A percentile compares a stretch with the other conserved stretches of the same genome.
These are phyloP conservation scores for Zygothrica quintamaculata DNA, from an alignment of 2,888 invertebrate species.

Conservation along the genomic window DNA sequence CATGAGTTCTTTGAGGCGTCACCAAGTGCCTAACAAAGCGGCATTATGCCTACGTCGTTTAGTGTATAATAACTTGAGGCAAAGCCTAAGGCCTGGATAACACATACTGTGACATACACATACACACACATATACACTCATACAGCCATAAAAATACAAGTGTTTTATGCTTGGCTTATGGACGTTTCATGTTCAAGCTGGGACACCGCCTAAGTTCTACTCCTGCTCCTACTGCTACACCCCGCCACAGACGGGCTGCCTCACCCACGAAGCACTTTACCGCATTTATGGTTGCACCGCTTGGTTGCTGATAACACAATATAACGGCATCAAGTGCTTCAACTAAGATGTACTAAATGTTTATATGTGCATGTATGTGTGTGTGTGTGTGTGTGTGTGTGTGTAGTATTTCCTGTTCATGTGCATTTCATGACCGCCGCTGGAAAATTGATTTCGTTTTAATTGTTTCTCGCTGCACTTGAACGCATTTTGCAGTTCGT, in stretches of 20 bases:
- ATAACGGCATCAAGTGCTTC: slow-evolving; percentile 57
- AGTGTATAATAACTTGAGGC: slow-evolving; percentile 13
- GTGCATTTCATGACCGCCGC: slow-evolving; percentile 42
- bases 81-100: slow-evolving; percentile 30
- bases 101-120: slow-evolving; percentile 13
- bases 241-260: neutral
- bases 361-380: slow-evolving; percentile 13
- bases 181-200: slow-evolving; percentile 55
- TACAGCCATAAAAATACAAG: slow-evolving; percentile 32
- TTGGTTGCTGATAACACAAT: slow-evolving; percentile 50
- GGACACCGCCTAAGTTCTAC: slow-evolving; percentile 5
- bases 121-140: slow-evolving; percentile 2
- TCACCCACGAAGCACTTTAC: slow-evolving; percentile 27
- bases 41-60: no score
- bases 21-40: no score
- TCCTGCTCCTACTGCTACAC: neutral
- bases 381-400: slow-evolving; percentile 11
- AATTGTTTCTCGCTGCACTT: slow-evolving; percentile 67
- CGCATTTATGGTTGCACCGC: slow-evolving; percentile 61
- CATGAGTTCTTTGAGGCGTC: no score
- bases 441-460: slow-evolving; percentile 63
- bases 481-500: slow-evolving; percentile 62
- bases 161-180: slow-evolving; percentile 60
- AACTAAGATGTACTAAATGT: slow-evolving; percentile 37
- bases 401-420: slow-evolving; percentile 46